Percentiles rank a stretch among this genome's conserved stretches.
These are phyloP conservation scores for Dexiosoma caninum DNA, from an alignment of 2,888 invertebrate genomes.

Conservation along the genomic window DNA sequence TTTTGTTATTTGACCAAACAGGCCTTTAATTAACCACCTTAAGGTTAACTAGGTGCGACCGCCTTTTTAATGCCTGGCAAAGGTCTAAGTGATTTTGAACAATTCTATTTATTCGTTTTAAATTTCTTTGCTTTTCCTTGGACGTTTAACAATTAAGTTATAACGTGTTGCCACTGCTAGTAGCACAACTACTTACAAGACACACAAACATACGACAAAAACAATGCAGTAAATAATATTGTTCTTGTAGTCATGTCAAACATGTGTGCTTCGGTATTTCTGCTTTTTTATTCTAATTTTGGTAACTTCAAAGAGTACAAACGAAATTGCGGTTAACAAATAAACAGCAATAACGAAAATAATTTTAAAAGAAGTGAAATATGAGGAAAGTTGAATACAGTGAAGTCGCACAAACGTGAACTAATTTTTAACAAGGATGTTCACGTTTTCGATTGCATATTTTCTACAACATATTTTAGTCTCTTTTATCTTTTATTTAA, in stretches of 20 bases:
- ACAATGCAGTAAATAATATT: conserved; percentile 43
- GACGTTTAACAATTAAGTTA: conserved; percentile 27
- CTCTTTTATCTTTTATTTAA: no score
- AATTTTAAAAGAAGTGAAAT: conserved; percentile 40
- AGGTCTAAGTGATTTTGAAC: conserved; percentile 24
- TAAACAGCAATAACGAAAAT: conserved; percentile 44
- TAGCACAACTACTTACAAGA: neutral
- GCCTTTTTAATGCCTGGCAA: conserved; percentile 27
- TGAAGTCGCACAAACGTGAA: no score
- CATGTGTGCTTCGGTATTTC: conserved; percentile 22
- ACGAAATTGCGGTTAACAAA: conserved; percentile 46
- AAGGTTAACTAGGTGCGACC: conserved; percentile 35
- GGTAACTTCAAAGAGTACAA: conserved; percentile 30
- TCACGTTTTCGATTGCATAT: no score
- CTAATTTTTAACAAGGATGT: no score
- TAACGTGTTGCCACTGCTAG: conserved; percentile 27
- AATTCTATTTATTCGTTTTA: neutral
- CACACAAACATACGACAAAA: neutral
- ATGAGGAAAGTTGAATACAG: neutral
- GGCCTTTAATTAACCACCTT: conserved; percentile 15
- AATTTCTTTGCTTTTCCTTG: neutral
- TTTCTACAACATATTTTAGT: no score
- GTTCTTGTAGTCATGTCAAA: conserved; percentile 31
- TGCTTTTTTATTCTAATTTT: neutral
- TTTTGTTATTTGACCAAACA: neutral